Conservation (phyloP, 1,140 invertebrate genomes). For the Melitaea cinxia region DNA sequence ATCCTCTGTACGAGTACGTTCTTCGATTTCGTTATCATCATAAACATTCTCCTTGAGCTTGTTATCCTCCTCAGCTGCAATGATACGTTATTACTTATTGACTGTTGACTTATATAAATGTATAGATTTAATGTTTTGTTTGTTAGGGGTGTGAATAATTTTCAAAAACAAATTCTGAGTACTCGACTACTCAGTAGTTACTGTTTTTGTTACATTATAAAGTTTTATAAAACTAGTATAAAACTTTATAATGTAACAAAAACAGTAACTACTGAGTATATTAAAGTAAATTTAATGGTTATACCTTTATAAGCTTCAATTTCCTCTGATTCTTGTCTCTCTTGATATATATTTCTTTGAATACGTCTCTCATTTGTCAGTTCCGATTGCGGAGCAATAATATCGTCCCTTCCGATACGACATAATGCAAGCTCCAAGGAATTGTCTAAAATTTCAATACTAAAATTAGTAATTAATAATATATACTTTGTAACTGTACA, state of each 20-base stretch:
- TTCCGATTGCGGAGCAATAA: conserved; percentile 94
- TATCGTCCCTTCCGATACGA: conserved; percentile 95
- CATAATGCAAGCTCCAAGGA: conserved; percentile 93
- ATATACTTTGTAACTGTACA: too few species aligned
- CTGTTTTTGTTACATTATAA: too few species aligned
- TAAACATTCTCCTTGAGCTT: conserved; percentile 74
- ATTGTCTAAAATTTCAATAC: conserved; percentile 83
- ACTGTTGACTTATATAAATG: too few species aligned
- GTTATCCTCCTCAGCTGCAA: conserved; percentile 75
- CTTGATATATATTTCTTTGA: conserved; percentile 83
- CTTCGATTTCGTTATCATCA: conserved; percentile 66
- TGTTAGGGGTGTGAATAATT: too few species aligned
- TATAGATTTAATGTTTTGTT: too few species aligned
- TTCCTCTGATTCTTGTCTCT: conserved; percentile 82
- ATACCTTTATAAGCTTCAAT: conserved; percentile 79
- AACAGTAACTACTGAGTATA: background rate
- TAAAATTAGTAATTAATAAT: too few species aligned
- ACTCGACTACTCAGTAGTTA: too few species aligned
- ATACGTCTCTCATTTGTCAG: conserved; percentile 91
- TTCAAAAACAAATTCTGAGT: too few species aligned
- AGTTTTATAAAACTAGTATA: background rate
- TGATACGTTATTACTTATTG: background rate
- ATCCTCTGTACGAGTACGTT: conserved; percentile 66
- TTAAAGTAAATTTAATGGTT: background rate
- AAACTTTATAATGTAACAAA: background rate